Evolutionary conservation across 2,888 invertebrate species (phyloP).

Genomic region (Buathra laborator): DNA sequence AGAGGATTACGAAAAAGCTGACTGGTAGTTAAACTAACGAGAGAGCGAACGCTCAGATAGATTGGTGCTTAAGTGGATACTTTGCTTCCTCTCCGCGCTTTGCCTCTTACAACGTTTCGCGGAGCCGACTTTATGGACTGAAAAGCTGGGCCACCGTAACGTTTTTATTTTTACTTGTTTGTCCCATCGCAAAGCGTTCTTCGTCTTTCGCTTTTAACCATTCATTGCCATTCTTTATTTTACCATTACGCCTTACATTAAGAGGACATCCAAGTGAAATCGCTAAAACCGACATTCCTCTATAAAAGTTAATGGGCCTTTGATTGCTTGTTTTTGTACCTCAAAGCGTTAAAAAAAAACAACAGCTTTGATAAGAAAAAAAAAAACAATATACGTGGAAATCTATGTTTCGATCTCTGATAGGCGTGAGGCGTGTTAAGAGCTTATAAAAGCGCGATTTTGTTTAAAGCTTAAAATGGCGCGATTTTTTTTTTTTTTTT

Average conservation of each 20-base stretch:
- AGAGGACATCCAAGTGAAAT: no score
- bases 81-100: constrained; percentile 1
- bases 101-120: neutral
- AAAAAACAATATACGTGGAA: no score
- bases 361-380: no score
- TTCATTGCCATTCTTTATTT: neutral
- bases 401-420: no score
- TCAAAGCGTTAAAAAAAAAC: no score
- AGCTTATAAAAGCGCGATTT: neutral
- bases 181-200: neutral
- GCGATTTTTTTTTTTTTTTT: neutral
- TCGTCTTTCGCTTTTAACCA: neutral
- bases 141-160: neutral
- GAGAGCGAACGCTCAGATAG: neutral
- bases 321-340: no score
- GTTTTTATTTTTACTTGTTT: neutral
- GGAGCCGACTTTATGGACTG: neutral
- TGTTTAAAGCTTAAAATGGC: neutral
- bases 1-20: neutral
- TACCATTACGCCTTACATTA: neutral
- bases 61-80: neutral
- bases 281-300: no score
- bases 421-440: neutral
- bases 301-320: no score
- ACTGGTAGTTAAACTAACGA: neutral